These are phyloP conservation scores for Solenopsis invicta DNA, from an alignment of 1,140 invertebrate species.

Conservation along the genomic window DNA sequence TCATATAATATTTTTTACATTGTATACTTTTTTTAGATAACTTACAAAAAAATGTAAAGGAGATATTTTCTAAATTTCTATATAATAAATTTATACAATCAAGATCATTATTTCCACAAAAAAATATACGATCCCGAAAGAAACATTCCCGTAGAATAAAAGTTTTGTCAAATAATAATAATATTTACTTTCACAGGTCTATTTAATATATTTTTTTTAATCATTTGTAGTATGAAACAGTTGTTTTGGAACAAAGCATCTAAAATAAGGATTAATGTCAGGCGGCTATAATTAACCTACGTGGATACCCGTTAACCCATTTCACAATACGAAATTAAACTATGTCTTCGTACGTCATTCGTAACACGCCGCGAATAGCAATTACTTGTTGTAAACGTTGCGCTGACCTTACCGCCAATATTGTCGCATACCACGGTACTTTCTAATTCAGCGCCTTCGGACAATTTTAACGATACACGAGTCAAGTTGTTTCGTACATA, in stretches of 20 bases:
- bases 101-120: not conserved
- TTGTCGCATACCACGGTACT: conserved; percentile 59
- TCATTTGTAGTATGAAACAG: not conserved
- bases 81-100: not conserved
- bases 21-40: not conserved
- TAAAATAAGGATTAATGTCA: conserved; percentile 5
- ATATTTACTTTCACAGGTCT: not conserved
- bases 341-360: conserved; percentile 59
- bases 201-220: not conserved
- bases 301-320: conserved; percentile 49
- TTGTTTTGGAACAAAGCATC: not conserved
- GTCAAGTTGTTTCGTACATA: not conserved
- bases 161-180: not conserved
- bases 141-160: not conserved
- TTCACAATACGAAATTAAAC: conserved; percentile 61
- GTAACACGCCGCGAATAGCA: conserved; percentile 54
- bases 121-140: not conserved
- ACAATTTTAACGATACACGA: conserved; percentile 27
- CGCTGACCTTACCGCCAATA: conserved; percentile 28
- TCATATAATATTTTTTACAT: too few relatives aligned
- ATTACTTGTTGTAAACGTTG: conserved; percentile 42
- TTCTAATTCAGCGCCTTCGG: conserved; percentile 47
- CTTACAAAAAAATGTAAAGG: not conserved
- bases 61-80: conserved; percentile 3
- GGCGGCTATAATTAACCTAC: conserved; percentile 32